A percentile compares a stretch with the other conserved stretches of the same genome.
phyloP scores from a whole-genome alignment of 1,140 invertebrate species.

The Portunus trituberculatus region DNA sequence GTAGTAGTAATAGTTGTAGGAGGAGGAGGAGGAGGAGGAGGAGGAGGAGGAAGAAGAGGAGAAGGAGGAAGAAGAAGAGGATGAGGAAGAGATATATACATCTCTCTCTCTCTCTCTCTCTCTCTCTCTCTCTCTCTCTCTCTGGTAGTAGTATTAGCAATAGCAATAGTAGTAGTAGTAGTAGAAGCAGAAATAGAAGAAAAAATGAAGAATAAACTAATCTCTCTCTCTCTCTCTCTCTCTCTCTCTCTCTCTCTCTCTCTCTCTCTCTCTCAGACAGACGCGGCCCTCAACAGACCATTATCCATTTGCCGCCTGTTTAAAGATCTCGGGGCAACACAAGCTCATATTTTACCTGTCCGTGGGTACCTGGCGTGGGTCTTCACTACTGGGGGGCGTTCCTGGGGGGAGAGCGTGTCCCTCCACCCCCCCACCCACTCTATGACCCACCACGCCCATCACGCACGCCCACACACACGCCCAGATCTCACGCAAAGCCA shows the following conservation, averaged over 20 bases:
- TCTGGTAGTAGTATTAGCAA: not conserved
- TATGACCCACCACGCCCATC: not conserved
- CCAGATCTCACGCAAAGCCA: no score
- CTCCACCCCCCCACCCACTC: no score
- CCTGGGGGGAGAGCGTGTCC: not conserved
- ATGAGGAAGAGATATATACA: no score
- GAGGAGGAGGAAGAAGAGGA: no score
- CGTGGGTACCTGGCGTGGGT: conserved; percentile 43
- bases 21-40: no score
- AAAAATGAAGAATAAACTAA: no score
- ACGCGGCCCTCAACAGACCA: conserved; percentile 26
- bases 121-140: not conserved
- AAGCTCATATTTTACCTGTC: conserved; percentile 1
- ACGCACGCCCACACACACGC: no score
- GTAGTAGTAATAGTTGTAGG: no score
- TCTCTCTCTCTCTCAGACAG: not conserved
- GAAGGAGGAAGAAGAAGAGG: no score
- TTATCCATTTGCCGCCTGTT: not conserved
- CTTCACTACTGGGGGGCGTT: conserved; percentile 27
- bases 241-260: not conserved
- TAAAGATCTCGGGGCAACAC: not conserved
- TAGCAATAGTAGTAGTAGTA: not conserved
- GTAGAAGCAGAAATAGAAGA: no score
- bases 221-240: no score
- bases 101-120: not conserved